Evolutionary conservation across 1,140 invertebrate species (phyloP).

Genomic region (Glossosoma conforme): DNA sequence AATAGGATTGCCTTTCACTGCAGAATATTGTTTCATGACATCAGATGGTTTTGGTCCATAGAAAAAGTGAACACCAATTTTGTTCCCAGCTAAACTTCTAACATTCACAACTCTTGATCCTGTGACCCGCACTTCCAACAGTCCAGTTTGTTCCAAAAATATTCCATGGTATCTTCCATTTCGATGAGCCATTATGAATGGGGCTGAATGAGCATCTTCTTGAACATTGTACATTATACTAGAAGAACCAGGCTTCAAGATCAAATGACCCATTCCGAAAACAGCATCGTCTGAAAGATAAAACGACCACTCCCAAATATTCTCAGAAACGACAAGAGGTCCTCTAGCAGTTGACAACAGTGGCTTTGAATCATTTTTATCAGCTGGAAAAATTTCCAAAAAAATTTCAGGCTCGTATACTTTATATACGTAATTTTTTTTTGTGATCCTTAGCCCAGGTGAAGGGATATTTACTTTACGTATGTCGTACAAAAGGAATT

Average conservation of each 20-base stretch:
- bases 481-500: constrained; percentile 20
- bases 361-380: constrained; percentile 13
- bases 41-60: constrained; percentile 34
- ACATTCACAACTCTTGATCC: constrained; percentile 35
- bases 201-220: constrained; percentile 31
- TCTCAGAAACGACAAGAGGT: constrained; percentile 40
- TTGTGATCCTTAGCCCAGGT: neutral
- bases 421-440: constrained; percentile 15
- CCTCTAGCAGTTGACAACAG: constrained; percentile 39
- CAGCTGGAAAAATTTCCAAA: constrained; percentile 20
- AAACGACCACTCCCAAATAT: constrained; percentile 44
- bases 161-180: constrained; percentile 36
- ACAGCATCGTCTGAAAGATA: constrained; percentile 33
- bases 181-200: constrained; percentile 36
- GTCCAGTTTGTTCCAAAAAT: constrained; percentile 33
- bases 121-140: constrained; percentile 36
- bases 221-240: constrained; percentile 36
- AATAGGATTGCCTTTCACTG: constrained; percentile 2
- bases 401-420: constrained; percentile 23
- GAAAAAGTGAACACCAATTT: constrained; percentile 33
- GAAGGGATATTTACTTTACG: constrained; percentile 3
- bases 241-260: constrained; percentile 28
- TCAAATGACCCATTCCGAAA: constrained; percentile 35
- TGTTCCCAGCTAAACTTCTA: constrained; percentile 30
- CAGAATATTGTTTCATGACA: constrained; percentile 28